Conservation (phyloP, 2,888 invertebrate species). For the Campoplex capitator region DNA sequence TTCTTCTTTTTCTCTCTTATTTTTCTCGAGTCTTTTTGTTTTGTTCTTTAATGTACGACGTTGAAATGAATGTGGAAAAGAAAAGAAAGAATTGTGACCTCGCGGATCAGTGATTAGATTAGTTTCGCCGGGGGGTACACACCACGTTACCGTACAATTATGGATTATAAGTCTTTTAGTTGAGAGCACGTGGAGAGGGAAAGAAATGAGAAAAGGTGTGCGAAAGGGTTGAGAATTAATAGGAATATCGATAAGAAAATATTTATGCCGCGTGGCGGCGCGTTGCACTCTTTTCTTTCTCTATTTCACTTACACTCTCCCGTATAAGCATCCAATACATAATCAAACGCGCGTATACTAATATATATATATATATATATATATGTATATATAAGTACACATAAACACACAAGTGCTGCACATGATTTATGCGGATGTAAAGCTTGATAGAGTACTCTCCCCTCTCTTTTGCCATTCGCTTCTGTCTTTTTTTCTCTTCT, state of each 20-base stretch:
- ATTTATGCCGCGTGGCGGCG: constrained; percentile 55
- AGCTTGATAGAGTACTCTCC: constrained; percentile 51
- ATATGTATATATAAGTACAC: neutral
- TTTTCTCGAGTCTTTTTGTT: no score
- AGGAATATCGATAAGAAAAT: constrained; percentile 68
- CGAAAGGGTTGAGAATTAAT: constrained; percentile 59
- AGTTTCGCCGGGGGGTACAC: constrained; percentile 15
- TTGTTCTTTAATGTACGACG: neutral
- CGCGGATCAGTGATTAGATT: constrained; percentile 56
- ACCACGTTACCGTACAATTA: constrained; percentile 48
- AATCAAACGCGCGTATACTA: neutral
- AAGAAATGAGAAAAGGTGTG: constrained; percentile 18
- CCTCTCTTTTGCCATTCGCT: neutral
- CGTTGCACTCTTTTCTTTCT: constrained; percentile 56
- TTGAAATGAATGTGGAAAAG: neutral
- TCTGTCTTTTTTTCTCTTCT: neutral
- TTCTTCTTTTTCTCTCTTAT: neutral
- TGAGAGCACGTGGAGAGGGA: constrained; percentile 15
- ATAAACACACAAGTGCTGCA: neutral
- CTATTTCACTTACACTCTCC: constrained; percentile 4
- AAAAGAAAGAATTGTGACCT: constrained; percentile 23
- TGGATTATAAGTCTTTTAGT: constrained; percentile 57
- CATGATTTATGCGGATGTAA: constrained; percentile 63
- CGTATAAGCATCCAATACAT: constrained; percentile 6
- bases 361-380: neutral